Evolutionary conservation across 1,140 invertebrate genomes (phyloP), one percentile per base, ranked within the genome.

Genomic region (Orchesella cincta): DNA sequence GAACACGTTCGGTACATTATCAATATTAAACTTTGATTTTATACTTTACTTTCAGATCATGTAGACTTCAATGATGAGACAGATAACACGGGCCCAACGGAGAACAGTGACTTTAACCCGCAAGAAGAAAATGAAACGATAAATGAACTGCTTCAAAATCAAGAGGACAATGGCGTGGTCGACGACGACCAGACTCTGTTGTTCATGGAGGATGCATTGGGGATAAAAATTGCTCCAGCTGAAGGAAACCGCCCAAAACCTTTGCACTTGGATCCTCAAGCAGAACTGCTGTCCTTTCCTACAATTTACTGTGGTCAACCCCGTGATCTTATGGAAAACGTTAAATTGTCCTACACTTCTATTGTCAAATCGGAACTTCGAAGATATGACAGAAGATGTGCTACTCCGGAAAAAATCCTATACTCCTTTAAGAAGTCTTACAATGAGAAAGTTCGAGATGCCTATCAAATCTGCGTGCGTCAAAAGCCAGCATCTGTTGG

Each of bases 221-320:
- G 62, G 33, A 67, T 67, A 67, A 31, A 29, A 29, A 67, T 67
- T 67, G 62, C 62, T 3, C 62, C 62, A 3, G 62, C 8, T 16
- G 62, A 67, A 31, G 62, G 62, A 23, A 67, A 67, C 29, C 3
- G 3, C 2, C 54, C 81, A 1, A 81, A 72, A 46, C 23, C 81
- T 1, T 54, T 76, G 16, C 76, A 78, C 36, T 78, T 80, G 73
- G 78, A 76, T 76, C 54, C 16, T 46, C 81, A 1, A 73, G 80
- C 73, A 75, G 29, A 31, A 74, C 78, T 75, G 33, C 62, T 67
- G 5, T 67, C 62, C 1, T 67, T 67, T 31, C 62, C 62, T 12
- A 31, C 8, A 12, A 67, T 67, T 31, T 67, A 67, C 33, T 67
- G 62, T 33, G 62, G 62, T 2, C 28, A 67, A n/a, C 82, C 67